These are phyloP conservation scores for Rhineura floridana DNA, from an alignment of 2,113 vertebrate genomes.

Conservation along the genomic window DNA sequence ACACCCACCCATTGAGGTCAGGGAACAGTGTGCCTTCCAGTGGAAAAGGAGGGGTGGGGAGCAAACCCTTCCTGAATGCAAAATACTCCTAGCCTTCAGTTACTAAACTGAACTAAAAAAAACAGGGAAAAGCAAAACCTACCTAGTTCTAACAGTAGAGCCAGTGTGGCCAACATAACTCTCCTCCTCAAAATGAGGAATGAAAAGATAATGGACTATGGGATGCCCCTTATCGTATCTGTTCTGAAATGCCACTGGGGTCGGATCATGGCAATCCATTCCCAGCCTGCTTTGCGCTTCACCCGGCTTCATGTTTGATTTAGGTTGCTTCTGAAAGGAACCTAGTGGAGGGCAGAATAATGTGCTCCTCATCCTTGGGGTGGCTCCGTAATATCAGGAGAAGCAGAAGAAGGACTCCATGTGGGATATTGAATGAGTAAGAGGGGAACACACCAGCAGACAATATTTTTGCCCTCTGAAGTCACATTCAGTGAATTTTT, in stretches of 20 bases:
- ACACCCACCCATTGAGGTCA: background rate
- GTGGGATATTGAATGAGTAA: background rate
- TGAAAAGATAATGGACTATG: background rate
- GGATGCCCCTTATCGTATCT: background rate
- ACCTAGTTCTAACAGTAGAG: background rate
- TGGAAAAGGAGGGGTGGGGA: constrained; percentile 29
- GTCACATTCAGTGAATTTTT: background rate
- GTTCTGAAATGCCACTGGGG: background rate
- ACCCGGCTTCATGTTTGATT: background rate
- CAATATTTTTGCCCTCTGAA: background rate
- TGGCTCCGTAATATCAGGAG: background rate
- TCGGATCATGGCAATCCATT: background rate
- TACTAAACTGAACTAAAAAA: background rate
- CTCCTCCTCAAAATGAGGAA: background rate
- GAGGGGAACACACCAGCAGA: background rate
- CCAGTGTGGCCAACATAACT: background rate
- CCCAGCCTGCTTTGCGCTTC: background rate
- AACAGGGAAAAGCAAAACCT: too few relatives aligned
- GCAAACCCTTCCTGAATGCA: background rate
- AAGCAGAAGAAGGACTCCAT: background rate
- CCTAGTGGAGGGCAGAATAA: background rate
- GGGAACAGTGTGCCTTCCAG: background rate
- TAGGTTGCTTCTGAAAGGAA: background rate
- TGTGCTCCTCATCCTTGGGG: background rate
- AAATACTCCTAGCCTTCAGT: background rate